Base-by-base conservation (phyloP, 2,888 invertebrate species). In the Caradrina kadenii region DNA sequence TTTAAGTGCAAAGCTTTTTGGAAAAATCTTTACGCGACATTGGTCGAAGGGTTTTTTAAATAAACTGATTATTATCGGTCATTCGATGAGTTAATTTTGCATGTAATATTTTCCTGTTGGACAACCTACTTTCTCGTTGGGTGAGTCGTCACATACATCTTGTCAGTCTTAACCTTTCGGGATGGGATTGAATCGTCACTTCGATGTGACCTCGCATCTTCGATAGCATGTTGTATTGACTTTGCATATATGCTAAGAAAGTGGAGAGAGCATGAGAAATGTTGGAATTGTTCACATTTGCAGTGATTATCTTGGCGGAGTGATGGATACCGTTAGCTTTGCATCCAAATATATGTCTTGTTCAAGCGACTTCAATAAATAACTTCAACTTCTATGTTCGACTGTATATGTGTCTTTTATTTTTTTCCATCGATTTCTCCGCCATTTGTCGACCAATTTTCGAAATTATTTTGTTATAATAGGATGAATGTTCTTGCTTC, bases 1-100 rank as follows among this genome's bases (percentile, higher is more conserved):
- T 75, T 82, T 76, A 83, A 83, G 81, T 83, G 78, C 75, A 79
- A 81, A 76, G 55, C 49, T 81, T 83, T 82, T 70, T 58, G 69
- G 42, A 63, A 71, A 26, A 73, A 67, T 63, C 61, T 68, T 71
- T 69, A 70, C 73, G 69, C 63, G 8, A 65, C 35, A 63, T 22
- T 68, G 13, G 1, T 26, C 35, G 22, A 35, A 63, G 48, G 54
- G 66, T 71, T 50, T 35, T 63, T 50, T 53, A 64, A 70, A 63
- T 19, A 42, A 64, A 71, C 67, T 45, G 35, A 13, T 62, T 48
- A 21, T 68, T 62, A 62, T 49, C 31, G 64, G 17, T 7, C 58
- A 15, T 39, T 45, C 50, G 45, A 79, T 69, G 52, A 65, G 52
- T 55, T 80, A 59, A 60, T 60, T 2, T 48, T 50, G 4, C 52